Evolutionary conservation across 2,797 vertebrate species (phyloP).

Genomic region (Tiaroga cobitis): DNA sequence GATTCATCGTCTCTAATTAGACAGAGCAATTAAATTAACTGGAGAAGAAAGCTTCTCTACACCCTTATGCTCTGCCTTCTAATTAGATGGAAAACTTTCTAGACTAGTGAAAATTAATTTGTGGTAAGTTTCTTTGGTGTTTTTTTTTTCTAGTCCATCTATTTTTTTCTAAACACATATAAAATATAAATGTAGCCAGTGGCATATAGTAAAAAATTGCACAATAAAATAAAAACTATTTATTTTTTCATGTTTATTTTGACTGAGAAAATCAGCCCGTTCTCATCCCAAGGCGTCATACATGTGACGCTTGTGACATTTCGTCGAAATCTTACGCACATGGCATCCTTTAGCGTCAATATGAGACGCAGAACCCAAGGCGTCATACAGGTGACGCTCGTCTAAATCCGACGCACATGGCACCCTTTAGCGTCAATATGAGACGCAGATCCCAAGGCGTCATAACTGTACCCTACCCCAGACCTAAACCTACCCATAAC

Average conservation of each 20-base stretch:
- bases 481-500: no score
- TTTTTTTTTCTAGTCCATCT: not conserved
- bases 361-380: no score
- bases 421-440: no score
- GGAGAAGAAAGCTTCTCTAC: conserved; percentile 39
- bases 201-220: not conserved
- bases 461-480: no score
- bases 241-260: not conserved
- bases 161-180: not conserved
- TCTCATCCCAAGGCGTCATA: no score
- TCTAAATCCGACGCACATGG: no score
- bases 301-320: no score
- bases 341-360: no score
- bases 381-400: no score
- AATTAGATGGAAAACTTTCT: conserved; percentile 49
- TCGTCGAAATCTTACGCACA: no score
- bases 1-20: conserved; percentile 56
- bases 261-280: not conserved
- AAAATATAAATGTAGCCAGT: not conserved
- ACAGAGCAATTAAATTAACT: conserved; percentile 58
- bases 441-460: no score
- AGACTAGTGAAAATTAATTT: conserved; percentile 30
- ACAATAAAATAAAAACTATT: not conserved
- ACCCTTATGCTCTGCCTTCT: conserved; percentile 33
- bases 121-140: not conserved